Evolutionary conservation across 2,797 vertebrate genomes (phyloP), one percentile per base, ranked within the genome.

Genomic region (Pygocentrus nattereri): DNA sequence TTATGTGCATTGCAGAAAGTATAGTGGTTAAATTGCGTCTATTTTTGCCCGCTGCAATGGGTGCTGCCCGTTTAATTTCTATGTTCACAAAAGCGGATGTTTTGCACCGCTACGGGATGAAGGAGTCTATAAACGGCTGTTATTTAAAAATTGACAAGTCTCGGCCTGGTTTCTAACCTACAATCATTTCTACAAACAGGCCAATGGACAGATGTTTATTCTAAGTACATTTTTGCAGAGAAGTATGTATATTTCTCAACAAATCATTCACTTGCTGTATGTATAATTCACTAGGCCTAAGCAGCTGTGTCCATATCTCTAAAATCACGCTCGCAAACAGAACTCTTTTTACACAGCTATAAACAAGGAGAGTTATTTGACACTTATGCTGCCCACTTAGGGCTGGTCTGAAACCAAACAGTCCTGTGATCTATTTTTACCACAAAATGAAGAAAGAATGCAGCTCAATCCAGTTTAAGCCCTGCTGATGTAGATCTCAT

Each of bases 1-100:
- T 27, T 41, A 71, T 16, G 38, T 34, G 44, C 23, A 49, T 18
- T 76, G n/a, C 7, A 70, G 4, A 15, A 12, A 82, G n/a, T 19
- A 34, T 50, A 62, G 23, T 70, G 64, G 75, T 64, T 74, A 25
- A 70, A 85, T 38, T 74, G 54, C 10, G 50, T 85, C 79, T 82
- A 84, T 83, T 84, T 84, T 75, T 82, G 80, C 70, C 69, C 23
- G 62, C 73, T 47, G 15, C 74, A 82, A 64, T 23, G 34, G 69
- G 56, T 76, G 59, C 81, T 77, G 79, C 77, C 87, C 80, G 76
- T 84, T 82, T 88, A 84, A 88, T 88, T 79, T 84, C 70, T 79
- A 69, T 64, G 77, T 82, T 44, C 76, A 65, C 19, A 38, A 79
- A 79, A 81, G 30, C 74, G 69, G 78, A 87, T 86, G 85, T 78